Evolutionary conservation across 2,888 invertebrate genomes (phyloP).

Genomic region (Rhaphigaster nebulosa): DNA sequence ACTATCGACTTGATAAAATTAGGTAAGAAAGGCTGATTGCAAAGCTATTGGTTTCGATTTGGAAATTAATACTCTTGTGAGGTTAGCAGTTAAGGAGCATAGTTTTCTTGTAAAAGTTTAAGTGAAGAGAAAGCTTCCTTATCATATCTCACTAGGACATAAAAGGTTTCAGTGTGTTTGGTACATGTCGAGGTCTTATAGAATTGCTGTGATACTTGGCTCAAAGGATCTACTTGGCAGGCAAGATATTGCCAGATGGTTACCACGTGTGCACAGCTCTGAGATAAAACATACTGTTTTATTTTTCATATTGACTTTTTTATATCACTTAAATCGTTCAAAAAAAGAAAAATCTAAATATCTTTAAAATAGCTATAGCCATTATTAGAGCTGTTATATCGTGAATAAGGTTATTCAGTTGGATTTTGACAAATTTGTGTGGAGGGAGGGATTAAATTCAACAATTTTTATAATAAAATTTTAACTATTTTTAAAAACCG

Average conservation of each 20-base stretch:
- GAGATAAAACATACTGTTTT: background rate
- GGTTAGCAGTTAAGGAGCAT: background rate
- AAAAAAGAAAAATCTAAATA: too few species aligned
- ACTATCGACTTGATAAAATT: conserved; percentile 4
- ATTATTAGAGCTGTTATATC: too few species aligned
- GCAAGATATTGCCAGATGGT: background rate
- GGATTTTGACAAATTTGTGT: too few species aligned
- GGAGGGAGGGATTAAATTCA: too few species aligned
- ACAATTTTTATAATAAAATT: too few species aligned
- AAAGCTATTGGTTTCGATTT: background rate
- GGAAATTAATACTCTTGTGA: background rate
- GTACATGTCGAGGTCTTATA: background rate
- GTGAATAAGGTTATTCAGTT: too few species aligned
- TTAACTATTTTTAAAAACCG: too few species aligned
- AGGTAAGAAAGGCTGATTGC: background rate
- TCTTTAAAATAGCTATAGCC: too few species aligned
- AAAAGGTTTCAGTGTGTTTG: background rate
- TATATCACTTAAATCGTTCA: background rate
- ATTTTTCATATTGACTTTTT: background rate
- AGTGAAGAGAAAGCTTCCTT: background rate
- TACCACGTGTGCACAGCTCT: background rate
- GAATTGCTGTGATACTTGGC: background rate
- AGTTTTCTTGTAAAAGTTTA: background rate
- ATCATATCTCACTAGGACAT: background rate
- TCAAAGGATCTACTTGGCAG: background rate